Evolutionary conservation across 30 jellyfish, hydroid and myxozoan species (phyloP).

Genomic region (Turritopsis dohrnii): DNA sequence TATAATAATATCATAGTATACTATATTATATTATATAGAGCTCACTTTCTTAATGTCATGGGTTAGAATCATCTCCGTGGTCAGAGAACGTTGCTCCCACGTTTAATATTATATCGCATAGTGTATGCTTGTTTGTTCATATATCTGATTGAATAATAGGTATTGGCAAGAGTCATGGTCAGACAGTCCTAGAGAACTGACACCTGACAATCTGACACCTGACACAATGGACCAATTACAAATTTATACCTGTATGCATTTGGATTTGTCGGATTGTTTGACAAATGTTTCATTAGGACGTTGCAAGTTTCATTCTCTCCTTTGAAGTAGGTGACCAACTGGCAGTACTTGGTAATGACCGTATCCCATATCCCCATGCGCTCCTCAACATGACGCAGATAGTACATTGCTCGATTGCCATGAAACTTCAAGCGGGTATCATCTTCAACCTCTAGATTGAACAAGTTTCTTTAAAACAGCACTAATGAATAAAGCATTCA

Average conservation of each 20-base stretch:
- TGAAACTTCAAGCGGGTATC: conserved; percentile 1
- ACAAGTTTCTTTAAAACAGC: not conserved
- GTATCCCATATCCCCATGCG: conserved; percentile 30
- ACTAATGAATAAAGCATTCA: no score
- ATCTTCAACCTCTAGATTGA: not conserved
- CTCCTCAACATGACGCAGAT: conserved; percentile 24
- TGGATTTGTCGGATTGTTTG: conserved; percentile 17
- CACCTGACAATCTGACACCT: not conserved
- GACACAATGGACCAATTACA: not conserved
- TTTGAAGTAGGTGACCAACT: not conserved
- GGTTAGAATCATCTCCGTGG: no score
- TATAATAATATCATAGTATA: no score
- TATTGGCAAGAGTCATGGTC: no score
- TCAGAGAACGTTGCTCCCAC: no score
- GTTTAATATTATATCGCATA: no score
- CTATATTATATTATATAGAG: no score
- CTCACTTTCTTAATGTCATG: no score
- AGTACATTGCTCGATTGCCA: conserved; percentile 25
- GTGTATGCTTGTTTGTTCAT: no score
- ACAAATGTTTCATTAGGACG: conserved; percentile 6
- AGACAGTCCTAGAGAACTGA: no score
- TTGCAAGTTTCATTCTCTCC: not conserved
- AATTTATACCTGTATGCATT: not conserved
- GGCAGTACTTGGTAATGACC: conserved; percentile 8
- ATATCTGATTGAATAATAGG: no score